phyloP scores from a whole-genome alignment of 2,888 invertebrate genomes.

The Dynastes maya region DNA sequence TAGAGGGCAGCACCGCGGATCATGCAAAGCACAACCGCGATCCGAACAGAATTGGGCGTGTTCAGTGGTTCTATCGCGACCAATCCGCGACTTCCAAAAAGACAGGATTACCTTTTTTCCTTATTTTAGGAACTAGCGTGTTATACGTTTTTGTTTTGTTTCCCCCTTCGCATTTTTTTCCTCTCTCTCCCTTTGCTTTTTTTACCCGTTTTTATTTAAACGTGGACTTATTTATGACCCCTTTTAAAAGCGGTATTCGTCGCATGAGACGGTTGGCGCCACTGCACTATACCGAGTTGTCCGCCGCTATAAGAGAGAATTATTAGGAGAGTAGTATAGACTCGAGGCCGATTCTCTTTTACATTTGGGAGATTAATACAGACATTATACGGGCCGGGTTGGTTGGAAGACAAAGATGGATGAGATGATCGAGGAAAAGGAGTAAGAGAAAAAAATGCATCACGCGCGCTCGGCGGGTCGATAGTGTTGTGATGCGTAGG shows the following conservation, averaged over 20 bases:
- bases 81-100: conserved; percentile 53
- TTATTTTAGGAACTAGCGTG: conserved; percentile 52
- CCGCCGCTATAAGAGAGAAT: conserved; percentile 39
- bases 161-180: conserved; percentile 33
- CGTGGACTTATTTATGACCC: conserved; percentile 65
- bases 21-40: conserved; percentile 31
- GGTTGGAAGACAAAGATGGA: neutral
- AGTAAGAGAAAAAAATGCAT: conserved; percentile 2
- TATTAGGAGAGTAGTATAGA: conserved; percentile 39
- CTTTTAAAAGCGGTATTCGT: conserved; percentile 64
- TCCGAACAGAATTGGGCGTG: conserved; percentile 52
- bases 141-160: conserved; percentile 59
- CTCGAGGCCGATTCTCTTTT: conserved; percentile 28
- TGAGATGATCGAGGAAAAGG: neutral
- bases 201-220: conserved; percentile 41
- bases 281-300: conserved; percentile 54
- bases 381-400: conserved; percentile 37
- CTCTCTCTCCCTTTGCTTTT: conserved; percentile 17
- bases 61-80: conserved; percentile 48
- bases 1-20: conserved; percentile 39
- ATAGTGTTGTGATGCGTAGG: conserved; percentile 47
- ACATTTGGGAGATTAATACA: conserved; percentile 46
- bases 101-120: conserved; percentile 49
- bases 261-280: conserved; percentile 66
- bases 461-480: conserved; percentile 32